Conservation (phyloP, 92 coral and sea anemone species). For the Scolanthus callimorphus region DNA sequence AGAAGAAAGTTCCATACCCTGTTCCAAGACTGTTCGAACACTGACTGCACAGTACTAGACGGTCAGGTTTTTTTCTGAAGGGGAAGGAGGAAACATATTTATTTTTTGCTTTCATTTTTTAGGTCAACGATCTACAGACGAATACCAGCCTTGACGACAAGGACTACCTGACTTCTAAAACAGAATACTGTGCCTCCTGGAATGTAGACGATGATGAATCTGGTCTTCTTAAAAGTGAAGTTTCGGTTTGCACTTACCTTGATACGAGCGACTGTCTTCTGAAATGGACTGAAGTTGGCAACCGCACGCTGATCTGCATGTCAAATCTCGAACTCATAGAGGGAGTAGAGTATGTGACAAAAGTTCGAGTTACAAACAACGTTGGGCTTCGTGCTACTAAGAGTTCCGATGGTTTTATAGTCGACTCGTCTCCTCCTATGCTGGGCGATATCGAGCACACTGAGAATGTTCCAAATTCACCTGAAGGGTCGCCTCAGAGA, state of each 20-base stretch:
- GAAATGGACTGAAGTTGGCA: conserved; percentile 46
- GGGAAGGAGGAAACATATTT: no score
- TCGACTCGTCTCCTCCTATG: conserved; percentile 77
- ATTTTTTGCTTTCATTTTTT: no score
- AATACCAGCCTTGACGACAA: conserved; percentile 30
- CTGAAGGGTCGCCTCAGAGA: conserved; percentile 13
- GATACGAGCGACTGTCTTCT: conserved; percentile 49
- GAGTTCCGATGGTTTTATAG: conserved; percentile 67
- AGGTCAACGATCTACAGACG: conserved; percentile 72
- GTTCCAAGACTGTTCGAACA: no score
- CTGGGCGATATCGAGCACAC: conserved; percentile 58
- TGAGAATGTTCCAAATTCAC: conserved; percentile 27
- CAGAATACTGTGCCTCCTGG: conserved; percentile 79
- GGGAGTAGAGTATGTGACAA: conserved; percentile 73
- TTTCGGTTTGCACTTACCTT: conserved; percentile 70
- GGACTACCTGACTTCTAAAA: conserved; percentile 69
- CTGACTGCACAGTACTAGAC: no score
- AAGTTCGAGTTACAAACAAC: conserved; percentile 64
- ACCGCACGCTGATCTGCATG: conserved; percentile 61
- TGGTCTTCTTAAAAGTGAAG: conserved; percentile 43
- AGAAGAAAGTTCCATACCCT: no score
- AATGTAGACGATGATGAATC: conserved; percentile 60
- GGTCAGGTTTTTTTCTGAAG: no score
- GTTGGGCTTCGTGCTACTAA: conserved; percentile 52
- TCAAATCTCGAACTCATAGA: conserved; percentile 57